Conservation (phyloP, 2,888 invertebrate species). For the Aproaerema taeniolella region DNA sequence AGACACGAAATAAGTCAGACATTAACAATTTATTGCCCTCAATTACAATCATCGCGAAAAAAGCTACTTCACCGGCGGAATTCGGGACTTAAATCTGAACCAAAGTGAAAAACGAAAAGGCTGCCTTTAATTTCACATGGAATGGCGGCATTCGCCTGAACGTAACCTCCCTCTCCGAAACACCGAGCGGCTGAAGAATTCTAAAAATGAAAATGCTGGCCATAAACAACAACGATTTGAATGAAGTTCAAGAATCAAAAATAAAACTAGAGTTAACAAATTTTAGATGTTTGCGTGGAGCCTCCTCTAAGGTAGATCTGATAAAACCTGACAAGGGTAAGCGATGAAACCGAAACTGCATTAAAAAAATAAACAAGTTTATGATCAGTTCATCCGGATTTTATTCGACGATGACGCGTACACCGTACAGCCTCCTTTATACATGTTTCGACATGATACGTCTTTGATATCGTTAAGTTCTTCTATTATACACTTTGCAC, state of each 20-base stretch:
- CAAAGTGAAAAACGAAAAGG: slow-evolving; percentile 60
- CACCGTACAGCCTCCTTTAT: slow-evolving; percentile 37
- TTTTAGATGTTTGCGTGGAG: slow-evolving; percentile 51
- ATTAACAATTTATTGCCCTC: slow-evolving; percentile 68
- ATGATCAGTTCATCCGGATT: slow-evolving; percentile 62
- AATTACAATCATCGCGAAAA: slow-evolving; percentile 71
- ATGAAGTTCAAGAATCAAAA: slow-evolving; percentile 66
- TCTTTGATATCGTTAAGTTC: slow-evolving; percentile 45
- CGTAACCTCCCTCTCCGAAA: slow-evolving; percentile 26
- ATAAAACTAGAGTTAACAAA: slow-evolving; percentile 61
- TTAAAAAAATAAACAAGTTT: slow-evolving; percentile 55
- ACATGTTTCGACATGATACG: slow-evolving; percentile 66
- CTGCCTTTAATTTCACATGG: slow-evolving; percentile 68
- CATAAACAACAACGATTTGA: slow-evolving; percentile 76
- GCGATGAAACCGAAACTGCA: slow-evolving; percentile 65
- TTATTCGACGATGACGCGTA: slow-evolving; percentile 46
- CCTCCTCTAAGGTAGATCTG: slow-evolving; percentile 52
- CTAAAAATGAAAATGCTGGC: slow-evolving; percentile 74
- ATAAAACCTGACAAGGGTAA: slow-evolving; percentile 68
- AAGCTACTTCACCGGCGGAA: slow-evolving; percentile 50
- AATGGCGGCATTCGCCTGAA: slow-evolving; percentile 56
- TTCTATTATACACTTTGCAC: slow-evolving; percentile 56
- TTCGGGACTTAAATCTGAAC: slow-evolving; percentile 56
- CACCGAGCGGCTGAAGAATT: slow-evolving; percentile 49
- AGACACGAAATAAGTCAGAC: slow-evolving; percentile 54